Evolutionary conservation across 2,797 vertebrate species (phyloP), one percentile per base, ranked within the genome.

Genomic region (Morelia viridis): DNA sequence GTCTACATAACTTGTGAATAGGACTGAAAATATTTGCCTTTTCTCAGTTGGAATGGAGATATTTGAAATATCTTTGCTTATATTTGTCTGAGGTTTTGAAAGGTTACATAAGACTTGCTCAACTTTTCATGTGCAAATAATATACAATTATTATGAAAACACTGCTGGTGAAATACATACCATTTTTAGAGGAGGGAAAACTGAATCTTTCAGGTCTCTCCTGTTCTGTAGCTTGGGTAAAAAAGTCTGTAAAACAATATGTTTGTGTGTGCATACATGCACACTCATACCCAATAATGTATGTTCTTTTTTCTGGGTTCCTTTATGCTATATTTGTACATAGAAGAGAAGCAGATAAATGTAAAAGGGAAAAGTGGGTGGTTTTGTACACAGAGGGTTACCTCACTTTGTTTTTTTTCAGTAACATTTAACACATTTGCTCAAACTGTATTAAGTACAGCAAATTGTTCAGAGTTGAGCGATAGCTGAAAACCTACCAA

Each of bases 351-450:
- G 12, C 26, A 71, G 86, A 89, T 0, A 17, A 85, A 83, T 60
- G 58, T 58, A 89, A 41, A 11, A 57, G 64, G 50, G 83, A 89
- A 95, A 94, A 57, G 17, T n/a, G 26, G 50, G 1, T 46, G 94
- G 26, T 64, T 95, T 95, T 95, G 28, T 35, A 17, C 24, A 28
- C 89, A 86, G 92, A 94, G 96, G 96, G 60, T 58, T 46, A 95
- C 94, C 96, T 96, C 91, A 93, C 71, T 92, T 96, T 94, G 95
- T 3, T 95, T 97, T 97, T 71, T 88, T 91, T 85, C 86, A 93
- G 93, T 95, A 95, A 93, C 96, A 97, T 97, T 96, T 97, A 96
- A 95, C 97, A 97, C 95, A 95, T 97, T 96, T 96, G 95, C 60
- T 90, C 85, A 94, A 96, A 91, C 92, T 96, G 95, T 95, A 95